These are phyloP conservation scores for Colistium nudipinnis DNA, from an alignment of 2,113 vertebrate species.

Conservation along the genomic window DNA sequence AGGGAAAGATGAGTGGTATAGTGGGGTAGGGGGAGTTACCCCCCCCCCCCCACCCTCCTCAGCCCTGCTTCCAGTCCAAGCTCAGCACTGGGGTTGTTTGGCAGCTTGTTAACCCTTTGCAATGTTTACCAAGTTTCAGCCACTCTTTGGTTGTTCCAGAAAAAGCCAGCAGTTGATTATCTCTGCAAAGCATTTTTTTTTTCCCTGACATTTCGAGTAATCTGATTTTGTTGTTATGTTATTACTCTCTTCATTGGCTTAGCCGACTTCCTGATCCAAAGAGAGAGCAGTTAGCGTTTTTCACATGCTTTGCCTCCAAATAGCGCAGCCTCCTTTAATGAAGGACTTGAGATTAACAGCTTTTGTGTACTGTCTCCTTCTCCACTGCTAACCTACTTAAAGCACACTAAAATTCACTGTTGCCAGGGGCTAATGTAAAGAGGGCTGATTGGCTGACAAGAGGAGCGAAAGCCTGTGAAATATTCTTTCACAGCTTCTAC, in stretches of 20 bases:
- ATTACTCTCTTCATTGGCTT: conserved; percentile 58
- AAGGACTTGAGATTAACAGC: conserved; percentile 27
- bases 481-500: too few relatives aligned
- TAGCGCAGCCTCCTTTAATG: conserved; percentile 39
- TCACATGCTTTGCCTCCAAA: conserved; percentile 31
- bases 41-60: conserved; percentile 12
- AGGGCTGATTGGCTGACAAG: not conserved
- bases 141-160: conserved; percentile 30
- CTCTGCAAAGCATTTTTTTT: conserved; percentile 12
- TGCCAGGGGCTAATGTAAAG: conserved; percentile 5
- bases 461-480: conserved; percentile 10
- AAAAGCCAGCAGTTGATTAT: conserved; percentile 28
- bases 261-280: conserved; percentile 44
- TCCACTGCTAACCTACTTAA: not conserved
- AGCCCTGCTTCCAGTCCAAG: conserved; percentile 30
- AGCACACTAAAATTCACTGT: conserved; percentile 1
- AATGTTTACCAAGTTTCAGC: conserved; percentile 42
- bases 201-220: conserved; percentile 21
- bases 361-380: not conserved
- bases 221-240: conserved; percentile 58
- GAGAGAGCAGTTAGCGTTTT: conserved; percentile 41
- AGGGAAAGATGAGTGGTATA: conserved; percentile 22
- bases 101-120: conserved; percentile 59
- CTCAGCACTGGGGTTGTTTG: conserved; percentile 36
- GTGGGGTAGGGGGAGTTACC: not conserved